Conservation (phyloP, 2,888 invertebrate genomes). For the Drosophila melanosoma region DNA sequence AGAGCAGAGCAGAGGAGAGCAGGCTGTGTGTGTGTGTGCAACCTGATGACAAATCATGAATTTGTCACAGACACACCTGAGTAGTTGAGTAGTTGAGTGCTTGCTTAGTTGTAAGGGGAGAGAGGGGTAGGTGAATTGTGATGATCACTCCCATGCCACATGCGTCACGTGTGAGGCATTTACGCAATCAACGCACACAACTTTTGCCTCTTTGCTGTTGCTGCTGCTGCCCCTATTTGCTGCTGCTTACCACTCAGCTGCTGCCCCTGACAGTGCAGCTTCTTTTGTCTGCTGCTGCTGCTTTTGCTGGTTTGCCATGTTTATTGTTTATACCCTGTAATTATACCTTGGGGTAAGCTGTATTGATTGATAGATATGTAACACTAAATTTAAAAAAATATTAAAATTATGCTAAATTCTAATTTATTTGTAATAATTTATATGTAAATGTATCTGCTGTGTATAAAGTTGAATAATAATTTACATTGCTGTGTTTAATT, state of each 20-base stretch:
- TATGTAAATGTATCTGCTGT: too few relatives aligned
- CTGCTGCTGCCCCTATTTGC: conserved; percentile 11
- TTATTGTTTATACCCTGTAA: conserved; percentile 34
- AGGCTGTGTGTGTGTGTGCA: neutral
- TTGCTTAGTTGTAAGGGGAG: neutral
- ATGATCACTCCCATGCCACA: conserved; percentile 53
- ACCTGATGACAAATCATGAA: conserved; percentile 71
- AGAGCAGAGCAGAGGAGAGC: too few relatives aligned
- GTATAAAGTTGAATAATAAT: too few relatives aligned
- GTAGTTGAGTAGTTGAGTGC: neutral
- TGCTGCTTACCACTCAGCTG: neutral
- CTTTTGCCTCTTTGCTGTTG: neutral
- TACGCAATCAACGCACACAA: conserved; percentile 58
- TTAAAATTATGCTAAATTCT: too few relatives aligned
- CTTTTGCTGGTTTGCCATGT: conserved; percentile 7
- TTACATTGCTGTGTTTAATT: too few relatives aligned
- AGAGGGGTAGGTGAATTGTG: neutral
- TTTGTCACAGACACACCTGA: conserved; percentile 54
- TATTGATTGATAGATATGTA: neutral
- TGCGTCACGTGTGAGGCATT: conserved; percentile 70
- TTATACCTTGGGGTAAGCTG: neutral
- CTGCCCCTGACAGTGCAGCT: conserved; percentile 45
- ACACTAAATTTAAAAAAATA: too few relatives aligned
- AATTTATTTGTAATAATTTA: too few relatives aligned
- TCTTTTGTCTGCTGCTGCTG: conserved; percentile 12